A percentile compares a stretch with the other conserved stretches of the same genome.
These are phyloP conservation scores for Gymnoscopelus microlampas DNA, from an alignment of 2,797 vertebrate species.

Conservation along the genomic window DNA sequence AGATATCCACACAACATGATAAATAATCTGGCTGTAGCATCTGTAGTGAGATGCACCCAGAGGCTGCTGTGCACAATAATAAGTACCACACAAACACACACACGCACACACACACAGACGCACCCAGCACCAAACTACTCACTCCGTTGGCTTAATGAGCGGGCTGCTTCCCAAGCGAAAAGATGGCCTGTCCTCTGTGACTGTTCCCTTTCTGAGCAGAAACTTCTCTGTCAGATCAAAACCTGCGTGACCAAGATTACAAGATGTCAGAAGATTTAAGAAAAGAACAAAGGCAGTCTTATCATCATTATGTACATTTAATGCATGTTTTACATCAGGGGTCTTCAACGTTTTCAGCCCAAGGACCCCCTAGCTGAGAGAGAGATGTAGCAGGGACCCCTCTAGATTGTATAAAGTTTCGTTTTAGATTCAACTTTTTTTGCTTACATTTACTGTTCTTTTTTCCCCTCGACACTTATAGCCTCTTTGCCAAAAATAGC, in stretches of 20 bases:
- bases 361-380: too few species aligned
- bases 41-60: constrained; percentile 13
- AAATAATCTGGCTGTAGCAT: constrained; percentile 9
- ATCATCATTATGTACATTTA: too few species aligned
- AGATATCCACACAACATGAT: constrained; percentile 23
- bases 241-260: constrained; percentile 77
- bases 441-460: too few species aligned
- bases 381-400: too few species aligned
- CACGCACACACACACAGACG: background rate
- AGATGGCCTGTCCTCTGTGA: constrained; percentile 85
- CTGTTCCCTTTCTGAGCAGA: constrained; percentile 86
- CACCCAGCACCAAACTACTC: constrained; percentile 65
- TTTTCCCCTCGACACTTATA: too few species aligned
- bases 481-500: too few species aligned
- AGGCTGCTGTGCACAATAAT: background rate
- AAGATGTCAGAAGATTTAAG: constrained; percentile 12
- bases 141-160: constrained; percentile 91
- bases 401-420: too few species aligned
- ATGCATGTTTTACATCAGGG: too few species aligned
- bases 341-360: too few species aligned
- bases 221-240: constrained; percentile 94
- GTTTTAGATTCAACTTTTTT: too few species aligned
- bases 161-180: constrained; percentile 91
- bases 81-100: background rate
- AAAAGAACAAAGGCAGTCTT: too few species aligned